These are phyloP conservation scores for Ditylenchus dipsaci DNA, from an alignment of 1,140 invertebrate species.

Conservation along the genomic window DNA sequence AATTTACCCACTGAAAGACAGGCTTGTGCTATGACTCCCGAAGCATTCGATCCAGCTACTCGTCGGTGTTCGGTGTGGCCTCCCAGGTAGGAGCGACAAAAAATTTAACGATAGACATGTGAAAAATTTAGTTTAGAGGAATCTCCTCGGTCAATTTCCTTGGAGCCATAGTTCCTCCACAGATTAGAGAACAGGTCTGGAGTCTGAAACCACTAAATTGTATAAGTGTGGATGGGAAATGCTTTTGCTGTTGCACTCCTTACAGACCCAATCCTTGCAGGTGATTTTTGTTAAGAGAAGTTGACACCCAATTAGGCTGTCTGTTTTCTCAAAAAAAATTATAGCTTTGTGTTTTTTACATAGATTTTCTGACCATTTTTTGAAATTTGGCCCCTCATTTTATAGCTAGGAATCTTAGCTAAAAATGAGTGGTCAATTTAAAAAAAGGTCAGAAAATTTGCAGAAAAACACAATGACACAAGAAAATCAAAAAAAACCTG, in stretches of 20 bases:
- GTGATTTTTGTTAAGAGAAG: too few relatives aligned
- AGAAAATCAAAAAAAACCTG: too few relatives aligned
- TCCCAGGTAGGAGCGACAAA: conserved; percentile 22
- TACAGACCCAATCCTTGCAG: conserved; percentile 40
- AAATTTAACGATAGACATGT: background rate
- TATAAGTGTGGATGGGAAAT: conserved; percentile 42
- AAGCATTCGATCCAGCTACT: conserved; percentile 30
- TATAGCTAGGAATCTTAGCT: too few relatives aligned
- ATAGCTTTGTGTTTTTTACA: too few relatives aligned
- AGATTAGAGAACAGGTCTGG: conserved; percentile 46
- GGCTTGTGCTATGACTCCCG: conserved; percentile 45
- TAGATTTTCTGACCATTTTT: too few relatives aligned
- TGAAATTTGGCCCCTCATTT: too few relatives aligned
- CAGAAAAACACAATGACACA: too few relatives aligned
- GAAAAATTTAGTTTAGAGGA: conserved; percentile 21
- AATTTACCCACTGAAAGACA: conserved; percentile 45
- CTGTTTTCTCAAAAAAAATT: too few relatives aligned
- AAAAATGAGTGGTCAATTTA: too few relatives aligned
- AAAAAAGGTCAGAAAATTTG: too few relatives aligned
- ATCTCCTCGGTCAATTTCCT: conserved; percentile 38
- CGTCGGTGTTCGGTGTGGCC: conserved; percentile 42
- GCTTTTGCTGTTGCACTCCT: conserved; percentile 44
- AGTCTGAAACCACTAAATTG: conserved; percentile 42
- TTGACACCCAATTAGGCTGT: too few relatives aligned
- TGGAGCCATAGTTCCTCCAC: conserved; percentile 38